Evolutionary conservation across 2,797 vertebrate genomes (phyloP).

Genomic region (Gallinago nigripennis): DNA sequence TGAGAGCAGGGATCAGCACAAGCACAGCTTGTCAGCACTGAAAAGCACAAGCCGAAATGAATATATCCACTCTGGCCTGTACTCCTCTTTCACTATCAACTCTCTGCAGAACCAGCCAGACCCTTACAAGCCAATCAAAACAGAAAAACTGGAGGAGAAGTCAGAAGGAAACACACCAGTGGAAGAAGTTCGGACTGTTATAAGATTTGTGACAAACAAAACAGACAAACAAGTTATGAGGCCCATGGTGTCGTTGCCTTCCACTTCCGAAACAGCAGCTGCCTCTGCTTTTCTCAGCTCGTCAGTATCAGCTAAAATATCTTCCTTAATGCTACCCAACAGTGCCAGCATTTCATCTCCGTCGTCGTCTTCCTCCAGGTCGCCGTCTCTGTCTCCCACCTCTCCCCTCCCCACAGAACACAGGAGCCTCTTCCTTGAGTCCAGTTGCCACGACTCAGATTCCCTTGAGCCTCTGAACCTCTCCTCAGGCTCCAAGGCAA

Average conservation of each 20-base stretch:
- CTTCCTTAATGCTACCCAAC: slow-evolving; percentile 77
- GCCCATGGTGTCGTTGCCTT: slow-evolving; percentile 82
- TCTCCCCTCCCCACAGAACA: slow-evolving; percentile 77
- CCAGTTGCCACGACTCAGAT: slow-evolving; percentile 80
- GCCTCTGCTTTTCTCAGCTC: slow-evolving; percentile 80
- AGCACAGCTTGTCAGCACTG: slow-evolving; percentile 77
- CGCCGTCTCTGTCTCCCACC: slow-evolving; percentile 81
- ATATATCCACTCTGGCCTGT: slow-evolving; percentile 90
- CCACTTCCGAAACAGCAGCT: slow-evolving; percentile 75
- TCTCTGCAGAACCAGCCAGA: slow-evolving; percentile 88
- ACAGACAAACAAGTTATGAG: slow-evolving; percentile 79
- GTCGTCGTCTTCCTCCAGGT: slow-evolving; percentile 79
- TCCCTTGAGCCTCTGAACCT: slow-evolving; percentile 90
- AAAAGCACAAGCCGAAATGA: slow-evolving; percentile 86
- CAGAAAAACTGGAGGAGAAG: slow-evolving; percentile 78
- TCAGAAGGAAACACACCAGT: slow-evolving; percentile 75
- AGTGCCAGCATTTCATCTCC: slow-evolving; percentile 76
- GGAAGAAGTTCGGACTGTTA: slow-evolving; percentile 91
- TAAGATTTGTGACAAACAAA: slow-evolving; percentile 90
- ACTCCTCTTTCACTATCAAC: slow-evolving; percentile 91
- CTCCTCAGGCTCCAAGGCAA: slow-evolving; percentile 89
- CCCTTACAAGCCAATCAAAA: slow-evolving; percentile 84
- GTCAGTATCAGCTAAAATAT: slow-evolving; percentile 79
- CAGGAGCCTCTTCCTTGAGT: slow-evolving; percentile 82
- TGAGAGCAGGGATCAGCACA: slow-evolving; percentile 83